Percentiles rank a stretch among this genome's conserved stretches.
Conservation (phyloP, 2,113 vertebrate genomes). For the Engystomops pustulosus region DNA sequence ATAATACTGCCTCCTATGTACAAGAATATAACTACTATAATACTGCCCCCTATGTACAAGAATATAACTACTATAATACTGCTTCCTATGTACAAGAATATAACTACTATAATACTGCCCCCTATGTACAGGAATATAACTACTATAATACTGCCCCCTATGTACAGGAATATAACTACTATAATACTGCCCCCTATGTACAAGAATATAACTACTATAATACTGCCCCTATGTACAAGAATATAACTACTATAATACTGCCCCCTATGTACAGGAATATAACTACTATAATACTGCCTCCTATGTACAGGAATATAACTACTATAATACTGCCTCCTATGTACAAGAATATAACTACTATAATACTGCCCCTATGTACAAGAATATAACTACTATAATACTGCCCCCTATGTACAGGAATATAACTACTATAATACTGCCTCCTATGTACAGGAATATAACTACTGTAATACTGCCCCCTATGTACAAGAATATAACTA, state of each 20-base stretch:
- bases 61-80: too few relatives aligned
- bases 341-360: too few relatives aligned
- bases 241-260: constrained; percentile 3
- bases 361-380: background rate
- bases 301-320: background rate
- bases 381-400: constrained; percentile 18
- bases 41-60: too few relatives aligned
- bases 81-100: too few relatives aligned
- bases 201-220: background rate
- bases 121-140: background rate
- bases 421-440: constrained; percentile 12
- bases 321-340: too few relatives aligned
- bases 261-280: background rate
- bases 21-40: constrained; percentile 13
- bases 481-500: constrained; percentile 7
- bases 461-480: background rate
- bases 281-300: background rate
- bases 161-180: too few relatives aligned
- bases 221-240: background rate
- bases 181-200: too few relatives aligned
- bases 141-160: background rate
- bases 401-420: constrained; percentile 11
- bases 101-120: too few relatives aligned
- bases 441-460: too few relatives aligned
- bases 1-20: constrained; percentile 2